Evolutionary conservation across 2,113 vertebrate species (phyloP), one percentile per base, ranked within the genome.

Genomic region (Microcebus griseorufus): DNA sequence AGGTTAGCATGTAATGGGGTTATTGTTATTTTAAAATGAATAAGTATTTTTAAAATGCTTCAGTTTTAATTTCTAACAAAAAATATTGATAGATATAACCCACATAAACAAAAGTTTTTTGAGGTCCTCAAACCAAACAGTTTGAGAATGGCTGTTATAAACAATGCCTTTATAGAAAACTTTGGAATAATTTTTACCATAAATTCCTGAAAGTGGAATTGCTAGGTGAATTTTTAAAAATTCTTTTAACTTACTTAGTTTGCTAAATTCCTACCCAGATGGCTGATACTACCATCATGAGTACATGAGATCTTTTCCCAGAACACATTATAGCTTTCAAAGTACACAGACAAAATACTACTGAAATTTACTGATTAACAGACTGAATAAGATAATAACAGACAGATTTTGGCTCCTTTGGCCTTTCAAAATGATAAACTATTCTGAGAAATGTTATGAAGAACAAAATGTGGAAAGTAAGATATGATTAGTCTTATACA

Each of bases 371-470:
- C 62, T 81, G 42, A 93, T 53, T n/a, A 90, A 75, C 39, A 87
- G 58, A 60, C 39, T 22, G 42, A 93, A 7, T 42, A 79, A 55
- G 55, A 81, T 76, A 94, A 60, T 8, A 9, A 37, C 58, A 82
- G 67, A n/a, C 17, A 86, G 45, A 51, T 51, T 65, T 73, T 80
- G 83, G 65, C 32, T 83, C 29, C 23, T 86, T 25, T 67, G 45
- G 9, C 20, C 70, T 95, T 94, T 95, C n/a, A 93, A 91, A 95
- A 84, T 84, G 51, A 86, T 82, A 78, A 90, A 53, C 81, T 25
- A 76, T n/a, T 78, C 75, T 79, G 29, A 55, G 70, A 93, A 45
- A 37, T 83, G 48, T 86, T 93, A 55, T 48, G 25, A 90, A 86
- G 72, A 89, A 85, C 58, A 87, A 86, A 86, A 95, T 8, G 6